Base-by-base conservation (phyloP, 2,113 vertebrate species). In the Petromus typicus region DNA sequence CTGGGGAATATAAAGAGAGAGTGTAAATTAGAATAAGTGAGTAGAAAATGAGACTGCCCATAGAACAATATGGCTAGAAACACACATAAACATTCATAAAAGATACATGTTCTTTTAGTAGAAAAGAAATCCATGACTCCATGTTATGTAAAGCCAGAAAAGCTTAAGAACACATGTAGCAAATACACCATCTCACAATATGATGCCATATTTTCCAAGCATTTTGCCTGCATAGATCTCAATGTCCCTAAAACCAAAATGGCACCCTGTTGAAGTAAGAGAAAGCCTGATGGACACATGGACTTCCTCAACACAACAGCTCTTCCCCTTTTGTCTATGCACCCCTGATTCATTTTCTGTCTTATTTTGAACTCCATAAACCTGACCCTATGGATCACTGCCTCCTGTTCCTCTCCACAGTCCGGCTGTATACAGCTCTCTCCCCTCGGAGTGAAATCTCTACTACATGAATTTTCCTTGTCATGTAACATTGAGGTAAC, bases 1-100 rank as follows among this genome's bases (percentile, higher is more conserved):
- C 66, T 83, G 59, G 7, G 54, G 1, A n/a, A 43, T 88, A 67
- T 34, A 91, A 93, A 89, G 37, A 89, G 92, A 89, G 37, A 89
- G 17, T 59, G 76, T 48, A 90, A 43, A 48, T 95, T 90, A 51
- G 7, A 6, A 64, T 86, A 73, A 95, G 8, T 30, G 63, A 76
- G 34, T 78, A 0, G 51, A 40, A 20, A 34, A 1, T 4, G n/a
- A 85, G 23, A 76, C 45, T 37, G 81, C 48, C 7, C 76, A 51
- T 88, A 51, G 45, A 69, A 63, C 3, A 3, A 37, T 86, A 7
- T 27, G 6, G 37, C 73, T 2, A 51, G 17, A 71, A 87, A 57
- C 37, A 57, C n/a, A 30, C 32, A 37, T 34, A 59, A 61, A 43
- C 10, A 43, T 10, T 25, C 40, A 73, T 27, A 25, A 43, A 43